Conservation (phyloP, 2,797 vertebrate genomes). For the Rachycentron canadum region DNA sequence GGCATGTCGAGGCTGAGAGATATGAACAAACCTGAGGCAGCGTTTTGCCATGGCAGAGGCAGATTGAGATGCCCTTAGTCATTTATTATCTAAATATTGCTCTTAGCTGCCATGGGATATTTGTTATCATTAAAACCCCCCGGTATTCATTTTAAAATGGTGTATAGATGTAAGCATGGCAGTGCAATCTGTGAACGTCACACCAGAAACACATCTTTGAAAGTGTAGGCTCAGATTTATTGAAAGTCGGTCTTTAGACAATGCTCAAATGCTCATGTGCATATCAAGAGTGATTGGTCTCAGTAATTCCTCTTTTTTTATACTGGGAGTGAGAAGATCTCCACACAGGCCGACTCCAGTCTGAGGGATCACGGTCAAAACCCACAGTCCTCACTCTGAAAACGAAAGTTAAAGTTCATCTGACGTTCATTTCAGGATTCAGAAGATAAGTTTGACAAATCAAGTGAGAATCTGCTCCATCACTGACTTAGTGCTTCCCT, state of each 20-base stretch:
- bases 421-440: too few species aligned
- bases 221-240: background rate
- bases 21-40: conserved; percentile 38
- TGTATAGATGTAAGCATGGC: background rate
- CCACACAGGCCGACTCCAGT: background rate
- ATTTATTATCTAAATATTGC: conserved; percentile 21
- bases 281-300: background rate
- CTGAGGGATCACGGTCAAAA: background rate
- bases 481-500: background rate
- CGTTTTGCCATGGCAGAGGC: conserved; percentile 24
- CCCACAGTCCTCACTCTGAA: background rate
- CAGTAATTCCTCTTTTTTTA: background rate
- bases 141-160: background rate
- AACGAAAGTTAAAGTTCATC: too few species aligned
- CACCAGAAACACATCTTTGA: background rate
- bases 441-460: too few species aligned
- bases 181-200: background rate
- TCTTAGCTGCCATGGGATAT: conserved; percentile 7
- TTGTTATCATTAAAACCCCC: conserved; percentile 1
- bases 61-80: conserved; percentile 20
- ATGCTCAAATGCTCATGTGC: background rate
- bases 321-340: background rate
- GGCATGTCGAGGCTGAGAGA: conserved; percentile 35
- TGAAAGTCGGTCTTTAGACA: background rate
- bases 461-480: too few species aligned